phyloP scores from a whole-genome alignment of 2,797 vertebrate species.

The Etheostoma perlongum region DNA sequence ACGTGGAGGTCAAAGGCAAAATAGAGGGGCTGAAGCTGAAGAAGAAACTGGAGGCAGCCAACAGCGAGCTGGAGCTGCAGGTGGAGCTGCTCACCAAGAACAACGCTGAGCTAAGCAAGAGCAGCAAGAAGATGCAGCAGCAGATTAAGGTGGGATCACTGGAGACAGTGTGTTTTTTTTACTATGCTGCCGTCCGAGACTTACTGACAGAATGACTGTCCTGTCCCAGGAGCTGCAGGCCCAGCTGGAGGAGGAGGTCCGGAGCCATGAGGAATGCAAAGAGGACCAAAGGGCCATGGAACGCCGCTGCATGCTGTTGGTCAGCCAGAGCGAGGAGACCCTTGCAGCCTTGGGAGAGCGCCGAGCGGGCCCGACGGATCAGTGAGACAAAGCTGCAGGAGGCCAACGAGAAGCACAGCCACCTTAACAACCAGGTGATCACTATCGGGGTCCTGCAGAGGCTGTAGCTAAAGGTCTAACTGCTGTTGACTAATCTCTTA shows the following conservation, averaged over 20 bases:
- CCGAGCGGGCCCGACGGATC: constrained; percentile 81
- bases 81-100: constrained; percentile 84
- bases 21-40: constrained; percentile 83
- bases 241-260: constrained; percentile 86
- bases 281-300: constrained; percentile 83
- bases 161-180: fast-evolving
- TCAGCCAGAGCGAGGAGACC: constrained; percentile 79
- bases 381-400: constrained; percentile 85
- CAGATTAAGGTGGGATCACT: constrained; percentile 83
- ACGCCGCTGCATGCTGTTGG: constrained; percentile 82
- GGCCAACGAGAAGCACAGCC: constrained; percentile 78
- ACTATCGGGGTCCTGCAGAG: not conserved
- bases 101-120: constrained; percentile 84
- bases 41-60: constrained; percentile 87
- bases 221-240: constrained; percentile 84
- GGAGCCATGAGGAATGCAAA: constrained; percentile 77
- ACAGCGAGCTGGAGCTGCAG: constrained; percentile 87
- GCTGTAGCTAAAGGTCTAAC: not conserved
- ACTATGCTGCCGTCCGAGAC: not conserved
- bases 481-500: too few species aligned
- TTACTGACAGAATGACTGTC: not conserved
- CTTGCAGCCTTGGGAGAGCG: constrained; percentile 74
- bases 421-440: constrained; percentile 86
- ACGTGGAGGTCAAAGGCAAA: constrained; percentile 85
- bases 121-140: constrained; percentile 85